Evolutionary conservation across 2,113 vertebrate species (phyloP), one percentile per base, ranked within the genome.

Genomic region (Urocolius indicus): DNA sequence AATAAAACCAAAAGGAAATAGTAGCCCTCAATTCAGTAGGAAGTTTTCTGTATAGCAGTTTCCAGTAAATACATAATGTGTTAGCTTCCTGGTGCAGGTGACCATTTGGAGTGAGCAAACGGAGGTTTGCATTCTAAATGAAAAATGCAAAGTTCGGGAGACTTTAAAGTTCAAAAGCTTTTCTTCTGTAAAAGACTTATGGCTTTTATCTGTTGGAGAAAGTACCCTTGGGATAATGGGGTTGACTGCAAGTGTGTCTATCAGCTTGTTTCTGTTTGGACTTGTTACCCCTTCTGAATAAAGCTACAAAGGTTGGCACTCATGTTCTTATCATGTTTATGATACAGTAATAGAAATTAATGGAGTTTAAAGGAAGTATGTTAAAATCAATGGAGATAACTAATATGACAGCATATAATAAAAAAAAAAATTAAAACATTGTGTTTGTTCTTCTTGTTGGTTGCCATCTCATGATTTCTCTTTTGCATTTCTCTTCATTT

Each of bases 1-100:
- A 71, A 68, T 78, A 72, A 55, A 79, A 89, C 9, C 51, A 85
- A 74, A 83, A 80, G 58, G 34, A 79, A 85, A 93, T 62, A 55
- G 48, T 83, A 82, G 34, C 38, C 16, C 15, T 41, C 18, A 24
- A 10, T 83, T 93, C 38, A 80, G 54, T 41, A 46, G 81, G 24
- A 67, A 32, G 49, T 80, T 51, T 93, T 63, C 87, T 4, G 0
- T 74, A 43, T 38, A 43, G 63, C 80, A 34, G 20, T 51, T 87
- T 77, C 32, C 59, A 20, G 43, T 63, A 91, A 90, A 77, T 84
- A 41, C 0, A 0, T 51, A 4, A 51, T 74, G 26, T n/a, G 8
- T 71, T 74, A n/a, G 32, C 26, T 80, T 77, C 5, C 11, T 85
- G 46, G 4, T 59, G 67, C 32, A 62, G n/a, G 10, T 67, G 20